Percentiles rank a stretch among this genome's conserved stretches.
Conservation (phyloP, 2,113 vertebrate species). For the Prunella fulvescens region DNA sequence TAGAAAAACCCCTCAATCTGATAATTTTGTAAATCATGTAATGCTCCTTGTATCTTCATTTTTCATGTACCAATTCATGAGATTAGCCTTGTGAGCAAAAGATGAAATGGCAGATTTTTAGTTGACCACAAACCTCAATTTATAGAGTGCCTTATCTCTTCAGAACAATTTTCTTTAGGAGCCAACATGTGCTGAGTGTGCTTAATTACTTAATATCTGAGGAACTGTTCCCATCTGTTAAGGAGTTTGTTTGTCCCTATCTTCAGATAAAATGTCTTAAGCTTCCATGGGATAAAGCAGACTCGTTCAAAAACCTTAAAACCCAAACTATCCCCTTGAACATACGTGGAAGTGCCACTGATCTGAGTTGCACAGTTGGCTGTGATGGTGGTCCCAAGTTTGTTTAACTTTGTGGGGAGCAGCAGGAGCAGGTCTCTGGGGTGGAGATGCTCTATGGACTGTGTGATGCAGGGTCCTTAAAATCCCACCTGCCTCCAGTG, state of each 20-base stretch:
- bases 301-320: background rate
- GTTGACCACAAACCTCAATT: constrained; percentile 8
- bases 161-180: background rate
- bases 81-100: constrained; percentile 39
- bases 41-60: constrained; percentile 1
- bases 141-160: constrained; percentile 40
- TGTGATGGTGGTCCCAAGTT: background rate
- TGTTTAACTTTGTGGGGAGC: background rate
- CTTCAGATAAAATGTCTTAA: background rate
- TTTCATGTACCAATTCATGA: constrained; percentile 11
- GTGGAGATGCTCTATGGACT: background rate
- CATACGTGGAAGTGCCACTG: fast-evolving
- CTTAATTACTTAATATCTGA: constrained; percentile 28
- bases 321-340: background rate
- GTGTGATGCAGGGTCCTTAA: background rate
- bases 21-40: background rate
- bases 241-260: background rate
- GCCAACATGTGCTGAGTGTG: background rate
- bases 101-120: constrained; percentile 41
- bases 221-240: background rate
- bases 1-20: background rate
- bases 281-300: background rate
- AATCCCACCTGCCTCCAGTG: background rate
- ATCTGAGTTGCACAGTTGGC: background rate
- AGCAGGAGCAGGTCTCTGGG: background rate